Evolutionary conservation across 2,888 invertebrate genomes (phyloP), one percentile per base, ranked within the genome.

Genomic region (Dastarcus helophoroides): DNA sequence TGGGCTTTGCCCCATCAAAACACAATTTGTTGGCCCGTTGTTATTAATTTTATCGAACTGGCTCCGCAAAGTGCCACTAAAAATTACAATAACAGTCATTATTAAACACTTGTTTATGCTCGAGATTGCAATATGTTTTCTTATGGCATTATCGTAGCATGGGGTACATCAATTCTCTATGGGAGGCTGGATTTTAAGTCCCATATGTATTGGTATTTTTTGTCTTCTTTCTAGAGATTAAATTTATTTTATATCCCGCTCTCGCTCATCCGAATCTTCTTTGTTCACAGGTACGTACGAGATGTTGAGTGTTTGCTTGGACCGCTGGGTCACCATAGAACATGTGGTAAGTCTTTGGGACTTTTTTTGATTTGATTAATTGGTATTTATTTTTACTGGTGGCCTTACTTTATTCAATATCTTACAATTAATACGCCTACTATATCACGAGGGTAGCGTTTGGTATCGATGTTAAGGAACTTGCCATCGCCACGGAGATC

Each of bases 31-130:
- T n/a, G n/a, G n/a, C n/a, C n/a, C n/a, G n/a, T n/a, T n/a, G 19
- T 17, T 17, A 7, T 17, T 17, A 7, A 6, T n/a, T 17, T 17
- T 7, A 17, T 17, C 19, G 19, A 17, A 6, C 19, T 17, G 6
- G n/a, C n/a, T 6, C 19, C 6, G 19, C n/a, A 23, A 6, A 8
- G 23, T 23, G 9, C 7, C 32, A 38, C 36, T 39, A 42, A 41
- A n/a, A 43, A 40, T 41, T 40, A 44, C 39, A 37, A 39, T 41
- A 42, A 41, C 30, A 34, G 33, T 44, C 42, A 45, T 47, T 47
- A 47, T 42, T 31, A 42, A 46, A 48, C 51, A 52, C 51, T 52
- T 51, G 50, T 51, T 51, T 50, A 47, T 51, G 47, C 47, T 48
- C 47, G 46, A 29, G 46, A 43, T 43, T 36, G 48, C 44, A 41